Evolutionary conservation across 1,140 invertebrate genomes (phyloP).

Genomic region (Drosophila mauritiana): DNA sequence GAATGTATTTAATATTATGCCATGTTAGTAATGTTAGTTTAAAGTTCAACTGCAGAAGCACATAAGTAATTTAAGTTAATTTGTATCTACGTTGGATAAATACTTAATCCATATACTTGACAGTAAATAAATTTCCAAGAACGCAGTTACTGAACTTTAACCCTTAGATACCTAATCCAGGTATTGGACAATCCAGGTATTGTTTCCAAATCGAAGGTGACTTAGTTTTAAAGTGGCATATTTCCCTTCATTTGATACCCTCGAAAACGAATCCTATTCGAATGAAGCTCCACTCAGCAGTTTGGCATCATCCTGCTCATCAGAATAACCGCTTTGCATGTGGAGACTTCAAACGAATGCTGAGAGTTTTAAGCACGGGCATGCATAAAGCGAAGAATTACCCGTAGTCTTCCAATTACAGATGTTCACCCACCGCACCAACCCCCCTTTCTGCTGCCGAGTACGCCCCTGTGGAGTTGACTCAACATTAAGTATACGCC

Average conservation of each 20-base stretch:
- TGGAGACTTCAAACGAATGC: slow-evolving; percentile 31
- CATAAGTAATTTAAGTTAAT: too few species aligned
- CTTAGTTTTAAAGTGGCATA: too few species aligned
- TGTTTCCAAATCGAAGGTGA: too few species aligned
- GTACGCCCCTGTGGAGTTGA: slow-evolving; percentile 5
- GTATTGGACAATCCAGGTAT: too few species aligned
- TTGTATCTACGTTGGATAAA: too few species aligned
- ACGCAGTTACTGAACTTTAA: too few species aligned
- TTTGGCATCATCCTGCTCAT: background rate
- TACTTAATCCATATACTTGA: too few species aligned
- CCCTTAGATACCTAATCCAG: too few species aligned
- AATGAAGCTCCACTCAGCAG: background rate
- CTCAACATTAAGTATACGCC: slow-evolving; percentile 22
- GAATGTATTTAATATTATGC: too few species aligned
- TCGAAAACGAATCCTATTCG: background rate
- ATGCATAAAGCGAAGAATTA: slow-evolving; percentile 2
- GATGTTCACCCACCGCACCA: background rate
- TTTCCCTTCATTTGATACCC: background rate
- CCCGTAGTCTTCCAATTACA: slow-evolving; percentile 31
- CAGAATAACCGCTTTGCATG: background rate
- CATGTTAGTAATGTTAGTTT: too few species aligned
- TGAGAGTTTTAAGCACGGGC: background rate
- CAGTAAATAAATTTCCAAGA: too few species aligned
- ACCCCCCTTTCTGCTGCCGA: background rate
- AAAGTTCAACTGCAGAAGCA: too few species aligned